These are phyloP conservation scores for Pygocentrus nattereri DNA, from an alignment of 2,797 vertebrate species.

Conservation along the genomic window DNA sequence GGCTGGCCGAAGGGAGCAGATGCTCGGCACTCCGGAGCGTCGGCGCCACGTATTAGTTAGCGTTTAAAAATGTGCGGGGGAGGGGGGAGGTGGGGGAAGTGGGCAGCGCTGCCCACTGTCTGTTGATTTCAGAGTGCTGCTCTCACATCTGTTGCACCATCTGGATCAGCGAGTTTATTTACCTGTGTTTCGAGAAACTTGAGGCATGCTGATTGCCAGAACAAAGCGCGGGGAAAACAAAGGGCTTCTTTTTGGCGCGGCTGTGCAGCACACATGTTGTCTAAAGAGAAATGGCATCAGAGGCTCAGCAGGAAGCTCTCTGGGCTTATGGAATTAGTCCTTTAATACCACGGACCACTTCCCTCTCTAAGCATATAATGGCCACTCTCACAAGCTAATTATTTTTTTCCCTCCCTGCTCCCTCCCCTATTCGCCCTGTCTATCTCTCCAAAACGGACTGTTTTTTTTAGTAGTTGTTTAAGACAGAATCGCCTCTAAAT, in stretches of 20 bases:
- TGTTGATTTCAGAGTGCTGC: constrained; percentile 93
- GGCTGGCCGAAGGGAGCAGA: constrained; percentile 92
- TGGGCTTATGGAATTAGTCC: constrained; percentile 92
- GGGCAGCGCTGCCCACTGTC: constrained; percentile 86
- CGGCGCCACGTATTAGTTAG: constrained; percentile 92
- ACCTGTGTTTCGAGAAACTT: constrained; percentile 96
- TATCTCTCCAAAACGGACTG: constrained; percentile 57
- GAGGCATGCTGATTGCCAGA: constrained; percentile 93
- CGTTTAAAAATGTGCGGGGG: constrained; percentile 82
- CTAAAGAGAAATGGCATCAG: constrained; percentile 99
- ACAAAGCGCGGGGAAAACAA: constrained; percentile 96
- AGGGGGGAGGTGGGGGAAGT: constrained; percentile 59
- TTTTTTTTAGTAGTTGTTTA: constrained; percentile 73
- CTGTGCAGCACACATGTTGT: constrained; percentile 98
- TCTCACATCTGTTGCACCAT: constrained; percentile 99
- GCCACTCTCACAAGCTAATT: constrained; percentile 96
- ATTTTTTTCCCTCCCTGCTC: constrained; percentile 79
- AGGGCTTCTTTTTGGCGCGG: constrained; percentile 94
- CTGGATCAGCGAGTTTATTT: constrained; percentile 98
- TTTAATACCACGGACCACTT: constrained; percentile 95
- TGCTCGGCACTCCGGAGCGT: constrained; percentile 89
- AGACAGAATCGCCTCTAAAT: constrained; percentile 78
- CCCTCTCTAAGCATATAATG: constrained; percentile 92
- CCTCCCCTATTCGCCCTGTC: constrained; percentile 56
- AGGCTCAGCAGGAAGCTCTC: constrained; percentile 96